Evolutionary conservation across 2,888 invertebrate species (phyloP), one percentile per base, ranked within the genome.

Genomic region (Eupithecia subfuscata): DNA sequence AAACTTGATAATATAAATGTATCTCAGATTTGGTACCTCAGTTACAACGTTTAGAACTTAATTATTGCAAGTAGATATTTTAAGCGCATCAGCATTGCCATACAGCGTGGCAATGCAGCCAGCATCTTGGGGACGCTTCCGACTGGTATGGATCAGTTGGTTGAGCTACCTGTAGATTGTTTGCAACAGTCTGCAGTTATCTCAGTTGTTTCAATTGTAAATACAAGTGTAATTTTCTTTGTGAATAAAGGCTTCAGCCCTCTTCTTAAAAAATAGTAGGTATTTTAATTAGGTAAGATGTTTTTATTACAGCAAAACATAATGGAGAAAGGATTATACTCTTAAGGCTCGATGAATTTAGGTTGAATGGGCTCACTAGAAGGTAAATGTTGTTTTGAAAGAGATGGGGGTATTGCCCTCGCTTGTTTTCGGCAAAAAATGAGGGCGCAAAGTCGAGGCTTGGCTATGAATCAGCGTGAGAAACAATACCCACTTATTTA

Each of bases 341-440:
- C 76, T 40, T 22, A 67, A 68, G 68, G 43, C 68, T 74, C 73
- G 73, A 75, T 69, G 69, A 60, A 65, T 63, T 75, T 70, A 40
- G 30, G 68, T 68, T 43, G 68, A 68, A 71, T 71, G 73, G 63
- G 70, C 89, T 87, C 86, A 40, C 69, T 60, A 71, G 81, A 82
- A 86, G 90, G 89, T 92, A 93, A 91, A 87, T 91, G 91, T 88
- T 91, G 86, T 89, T 78, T 84, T 85, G 88, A 87, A 87, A 86
- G 91, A 88, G 90, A 89, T 84, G 86, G 90, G 94, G 93, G 90
- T 91, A 92, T 91, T 92, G 94, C 92, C 93, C 94, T 92, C 92
- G 83, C 94, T 93, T 94, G 94, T 93, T 94, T 93, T 93, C 90
- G 90, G 94, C 91, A 94, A 95, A 95, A 95, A 95, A 94, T 94